Evolutionary conservation across 2,797 vertebrate genomes (phyloP).

Genomic region (Ispidina picta): DNA sequence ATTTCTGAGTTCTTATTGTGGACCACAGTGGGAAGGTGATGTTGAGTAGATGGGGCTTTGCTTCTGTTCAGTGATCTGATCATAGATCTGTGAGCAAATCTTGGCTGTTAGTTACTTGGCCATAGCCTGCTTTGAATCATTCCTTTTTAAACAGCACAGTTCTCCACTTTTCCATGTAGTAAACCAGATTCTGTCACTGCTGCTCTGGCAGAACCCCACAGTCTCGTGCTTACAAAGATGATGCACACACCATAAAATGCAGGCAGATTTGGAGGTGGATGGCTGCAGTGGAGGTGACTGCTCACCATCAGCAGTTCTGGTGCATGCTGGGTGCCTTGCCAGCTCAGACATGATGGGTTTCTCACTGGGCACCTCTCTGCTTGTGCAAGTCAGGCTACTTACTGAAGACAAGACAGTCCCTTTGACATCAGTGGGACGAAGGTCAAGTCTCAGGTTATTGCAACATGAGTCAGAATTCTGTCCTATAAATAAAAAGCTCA

Average conservation of each 20-base stretch:
- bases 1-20: constrained; percentile 18
- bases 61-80: neutral
- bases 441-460: neutral
- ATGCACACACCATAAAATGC: neutral
- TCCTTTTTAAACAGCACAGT: neutral
- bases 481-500: neutral
- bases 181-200: neutral
- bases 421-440: neutral
- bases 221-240: neutral
- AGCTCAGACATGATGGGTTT: neutral
- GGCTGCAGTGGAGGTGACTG: accelerated
- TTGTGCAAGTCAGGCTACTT: neutral
- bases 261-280: neutral
- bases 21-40: neutral
- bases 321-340: neutral
- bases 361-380: neutral
- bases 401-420: neutral
- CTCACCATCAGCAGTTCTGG: neutral
- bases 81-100: neutral
- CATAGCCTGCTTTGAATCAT: neutral
- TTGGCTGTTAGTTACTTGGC: neutral
- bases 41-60: neutral
- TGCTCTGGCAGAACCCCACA: neutral
- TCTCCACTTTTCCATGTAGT: neutral
- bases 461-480: neutral